Evolutionary conservation across 37 sponge, comb jelly and placozoan species (phyloP).

Genomic region (Haliclona indistincta): DNA sequence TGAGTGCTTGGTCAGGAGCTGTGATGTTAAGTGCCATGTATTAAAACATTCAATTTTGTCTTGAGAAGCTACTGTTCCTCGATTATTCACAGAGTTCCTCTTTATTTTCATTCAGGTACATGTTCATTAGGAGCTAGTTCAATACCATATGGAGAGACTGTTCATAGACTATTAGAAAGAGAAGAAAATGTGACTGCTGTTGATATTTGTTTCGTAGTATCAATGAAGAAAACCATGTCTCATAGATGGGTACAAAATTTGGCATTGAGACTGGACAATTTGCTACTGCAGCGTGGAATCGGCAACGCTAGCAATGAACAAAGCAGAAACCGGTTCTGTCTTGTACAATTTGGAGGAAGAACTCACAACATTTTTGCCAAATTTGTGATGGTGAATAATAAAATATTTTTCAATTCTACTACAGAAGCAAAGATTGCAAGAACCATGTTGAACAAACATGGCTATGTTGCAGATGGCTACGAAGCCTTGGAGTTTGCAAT

Average conservation of each 20-base stretch:
- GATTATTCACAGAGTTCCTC: no score
- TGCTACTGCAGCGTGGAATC: constrained; percentile 10
- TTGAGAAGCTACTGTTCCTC: no score
- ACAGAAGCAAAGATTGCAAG: background rate
- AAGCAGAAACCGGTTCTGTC: constrained; percentile 36
- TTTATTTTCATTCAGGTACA: background rate
- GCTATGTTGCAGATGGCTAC: constrained; percentile 41
- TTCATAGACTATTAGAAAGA: background rate
- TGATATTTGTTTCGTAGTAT: constrained; percentile 47
- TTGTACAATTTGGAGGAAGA: constrained; percentile 48
- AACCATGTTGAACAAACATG: constrained; percentile 11
- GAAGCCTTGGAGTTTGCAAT: constrained; percentile 33
- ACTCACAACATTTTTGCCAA: background rate
- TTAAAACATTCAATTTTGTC: no score
- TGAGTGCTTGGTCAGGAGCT: no score
- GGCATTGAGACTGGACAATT: constrained; percentile 18
- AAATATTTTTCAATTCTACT: constrained; percentile 18
- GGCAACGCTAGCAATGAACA: background rate
- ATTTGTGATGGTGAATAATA: constrained; percentile 10
- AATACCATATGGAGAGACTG: background rate
- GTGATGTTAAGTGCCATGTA: no score
- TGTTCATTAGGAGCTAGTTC: background rate
- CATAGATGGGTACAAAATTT: constrained; percentile 44
- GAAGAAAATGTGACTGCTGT: background rate
- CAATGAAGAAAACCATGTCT: constrained; percentile 4